Conservation (phyloP, 2,888 invertebrate species). For the Megamerina dolium region DNA sequence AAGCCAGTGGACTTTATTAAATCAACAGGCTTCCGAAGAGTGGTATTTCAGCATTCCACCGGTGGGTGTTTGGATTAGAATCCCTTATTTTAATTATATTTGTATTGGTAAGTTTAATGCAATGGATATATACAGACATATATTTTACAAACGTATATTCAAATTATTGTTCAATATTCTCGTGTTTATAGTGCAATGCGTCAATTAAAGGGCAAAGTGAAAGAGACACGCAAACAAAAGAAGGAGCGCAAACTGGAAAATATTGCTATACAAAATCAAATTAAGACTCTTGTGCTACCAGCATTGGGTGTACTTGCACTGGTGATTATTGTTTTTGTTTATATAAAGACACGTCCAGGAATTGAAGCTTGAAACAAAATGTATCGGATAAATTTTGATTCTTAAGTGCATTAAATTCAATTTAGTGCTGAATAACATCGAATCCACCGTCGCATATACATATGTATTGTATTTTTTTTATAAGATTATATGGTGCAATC, state of each 20-base stretch:
- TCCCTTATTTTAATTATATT: background rate
- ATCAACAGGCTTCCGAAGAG: too few species aligned
- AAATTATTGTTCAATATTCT: too few species aligned
- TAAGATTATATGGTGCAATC: too few species aligned
- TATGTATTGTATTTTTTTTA: too few species aligned
- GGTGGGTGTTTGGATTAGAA: background rate
- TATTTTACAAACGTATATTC: too few species aligned
- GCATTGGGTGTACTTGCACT: constrained; percentile 59
- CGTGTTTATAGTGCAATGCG: constrained; percentile 54
- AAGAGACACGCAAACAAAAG: constrained; percentile 78
- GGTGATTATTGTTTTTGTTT: constrained; percentile 69
- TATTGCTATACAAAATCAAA: constrained; percentile 68
- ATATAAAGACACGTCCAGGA: constrained; percentile 68
- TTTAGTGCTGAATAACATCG: too few species aligned
- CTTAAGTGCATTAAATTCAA: too few species aligned
- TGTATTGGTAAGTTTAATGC: background rate
- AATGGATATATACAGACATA: too few species aligned
- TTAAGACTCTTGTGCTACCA: constrained; percentile 73
- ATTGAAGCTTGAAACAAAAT: constrained; percentile 28
- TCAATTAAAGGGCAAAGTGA: constrained; percentile 72
- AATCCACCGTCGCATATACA: too few species aligned
- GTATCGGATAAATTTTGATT: too few species aligned
- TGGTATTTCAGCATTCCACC: too few species aligned
- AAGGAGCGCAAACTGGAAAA: constrained; percentile 81
- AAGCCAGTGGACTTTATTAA: background rate